A percentile compares a stretch with the other conserved stretches of the same genome.
Evolutionary conservation across 1,140 invertebrate species (phyloP).

Genomic region (Zelostemma sp.): DNA sequence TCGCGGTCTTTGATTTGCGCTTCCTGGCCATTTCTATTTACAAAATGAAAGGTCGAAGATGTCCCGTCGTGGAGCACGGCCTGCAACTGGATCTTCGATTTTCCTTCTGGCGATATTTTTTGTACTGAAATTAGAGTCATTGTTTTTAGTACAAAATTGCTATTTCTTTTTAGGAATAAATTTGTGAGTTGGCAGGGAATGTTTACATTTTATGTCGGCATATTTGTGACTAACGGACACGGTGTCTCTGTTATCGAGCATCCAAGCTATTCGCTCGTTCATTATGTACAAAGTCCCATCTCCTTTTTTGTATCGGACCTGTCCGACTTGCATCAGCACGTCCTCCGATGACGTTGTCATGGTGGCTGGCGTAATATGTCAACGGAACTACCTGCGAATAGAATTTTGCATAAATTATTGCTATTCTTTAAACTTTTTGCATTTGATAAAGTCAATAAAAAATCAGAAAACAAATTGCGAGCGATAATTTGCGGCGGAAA

Average conservation of each 20-base stretch:
- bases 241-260: slow-evolving; percentile 91
- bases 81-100: slow-evolving; percentile 99
- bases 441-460: too few species aligned
- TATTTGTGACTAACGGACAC: slow-evolving; percentile 94
- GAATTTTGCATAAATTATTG: background rate
- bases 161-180: too few species aligned
- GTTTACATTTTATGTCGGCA: slow-evolving; percentile 94
- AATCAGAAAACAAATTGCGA: too few species aligned
- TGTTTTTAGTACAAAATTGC: too few species aligned
- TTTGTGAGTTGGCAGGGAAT: too few species aligned
- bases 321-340: slow-evolving; percentile 90
- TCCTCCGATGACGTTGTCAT: slow-evolving; percentile 92
- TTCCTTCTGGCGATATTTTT: slow-evolving; percentile 98
- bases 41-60: slow-evolving; percentile 98
- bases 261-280: slow-evolving; percentile 95
- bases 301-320: slow-evolving; percentile 96
- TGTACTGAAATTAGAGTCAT: slow-evolving; percentile 80
- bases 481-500: too few species aligned
- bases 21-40: slow-evolving; percentile 85
- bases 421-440: too few species aligned
- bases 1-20: slow-evolving; percentile 92
- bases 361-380: slow-evolving; percentile 51
- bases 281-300: slow-evolving; percentile 96
- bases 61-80: slow-evolving; percentile 94
- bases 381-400: slow-evolving; percentile 51